A percentile compares a stretch with the other conserved stretches of the same genome.
These are phyloP conservation scores for Caerostris extrusa DNA, from an alignment of 1,140 invertebrate species.

Conservation along the genomic window DNA sequence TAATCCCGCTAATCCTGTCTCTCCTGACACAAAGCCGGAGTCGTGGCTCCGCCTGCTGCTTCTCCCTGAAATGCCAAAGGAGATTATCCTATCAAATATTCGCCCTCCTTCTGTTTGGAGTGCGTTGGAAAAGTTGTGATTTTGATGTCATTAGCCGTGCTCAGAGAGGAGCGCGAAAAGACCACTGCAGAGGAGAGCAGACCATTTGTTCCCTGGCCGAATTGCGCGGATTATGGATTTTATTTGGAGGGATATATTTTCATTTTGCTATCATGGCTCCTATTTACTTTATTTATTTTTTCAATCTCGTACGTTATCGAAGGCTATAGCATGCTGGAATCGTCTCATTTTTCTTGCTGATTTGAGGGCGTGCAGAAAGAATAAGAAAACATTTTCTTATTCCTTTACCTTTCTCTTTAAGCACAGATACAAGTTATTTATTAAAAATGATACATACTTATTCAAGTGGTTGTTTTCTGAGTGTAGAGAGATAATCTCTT, in stretches of 20 bases:
- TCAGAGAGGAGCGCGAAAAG: neutral
- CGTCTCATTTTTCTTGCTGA: too few species aligned
- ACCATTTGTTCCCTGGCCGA: slow-evolving; percentile 21
- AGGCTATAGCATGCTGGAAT: neutral
- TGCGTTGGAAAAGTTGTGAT: neutral
- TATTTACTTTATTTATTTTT: too few species aligned
- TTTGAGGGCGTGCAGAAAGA: too few species aligned
- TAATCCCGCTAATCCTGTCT: slow-evolving; percentile 1
- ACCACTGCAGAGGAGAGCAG: slow-evolving; percentile 11
- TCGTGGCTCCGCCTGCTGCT: neutral
- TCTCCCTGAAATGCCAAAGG: neutral
- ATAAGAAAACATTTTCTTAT: too few species aligned
- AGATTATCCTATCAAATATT: slow-evolving; percentile 31
- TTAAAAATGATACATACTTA: too few species aligned
- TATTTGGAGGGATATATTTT: neutral
- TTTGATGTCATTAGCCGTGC: slow-evolving; percentile 14
- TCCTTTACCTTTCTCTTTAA: too few species aligned
- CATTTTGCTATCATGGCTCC: neutral
- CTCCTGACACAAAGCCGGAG: neutral
- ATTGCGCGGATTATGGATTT: slow-evolving; percentile 33
- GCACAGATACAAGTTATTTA: too few species aligned
- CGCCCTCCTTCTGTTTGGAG: too few species aligned
- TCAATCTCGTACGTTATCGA: neutral
- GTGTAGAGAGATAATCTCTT: too few species aligned
- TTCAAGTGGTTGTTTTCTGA: too few species aligned